Evolutionary conservation across 2,888 invertebrate genomes (phyloP).

Genomic region (Drosophila macrothrix): DNA sequence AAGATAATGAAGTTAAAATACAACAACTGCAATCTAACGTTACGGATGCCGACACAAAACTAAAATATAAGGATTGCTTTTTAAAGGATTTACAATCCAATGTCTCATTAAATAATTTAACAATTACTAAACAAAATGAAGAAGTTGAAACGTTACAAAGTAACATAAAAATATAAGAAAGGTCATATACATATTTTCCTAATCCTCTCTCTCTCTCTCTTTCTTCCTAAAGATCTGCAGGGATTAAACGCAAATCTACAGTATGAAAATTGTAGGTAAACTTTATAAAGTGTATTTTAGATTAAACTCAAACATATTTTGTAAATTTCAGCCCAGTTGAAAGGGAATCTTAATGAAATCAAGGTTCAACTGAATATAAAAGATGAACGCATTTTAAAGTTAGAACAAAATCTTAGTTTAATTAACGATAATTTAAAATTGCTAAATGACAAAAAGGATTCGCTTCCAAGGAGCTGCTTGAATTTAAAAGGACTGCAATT

Average conservation of each 20-base stretch:
- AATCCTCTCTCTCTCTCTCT: neutral
- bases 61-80: neutral
- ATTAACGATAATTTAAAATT: too few species aligned
- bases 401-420: too few species aligned
- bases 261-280: too few species aligned
- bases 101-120: too few species aligned
- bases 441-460: neutral
- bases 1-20: neutral
- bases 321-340: too few species aligned
- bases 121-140: neutral
- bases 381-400: too few species aligned
- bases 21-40: neutral
- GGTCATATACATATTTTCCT: neutral
- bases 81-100: neutral
- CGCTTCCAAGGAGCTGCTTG: neutral
- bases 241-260: accelerated
- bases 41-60: neutral
- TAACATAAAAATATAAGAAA: neutral
- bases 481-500: neutral
- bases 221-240: too few species aligned
- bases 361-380: too few species aligned
- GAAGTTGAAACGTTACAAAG: neutral
- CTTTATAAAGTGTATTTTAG: too few species aligned
- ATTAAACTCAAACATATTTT: too few species aligned
- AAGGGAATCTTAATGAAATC: too few species aligned